Conservation (phyloP, 1,140 invertebrate species). For the Caerostris extrusa region DNA sequence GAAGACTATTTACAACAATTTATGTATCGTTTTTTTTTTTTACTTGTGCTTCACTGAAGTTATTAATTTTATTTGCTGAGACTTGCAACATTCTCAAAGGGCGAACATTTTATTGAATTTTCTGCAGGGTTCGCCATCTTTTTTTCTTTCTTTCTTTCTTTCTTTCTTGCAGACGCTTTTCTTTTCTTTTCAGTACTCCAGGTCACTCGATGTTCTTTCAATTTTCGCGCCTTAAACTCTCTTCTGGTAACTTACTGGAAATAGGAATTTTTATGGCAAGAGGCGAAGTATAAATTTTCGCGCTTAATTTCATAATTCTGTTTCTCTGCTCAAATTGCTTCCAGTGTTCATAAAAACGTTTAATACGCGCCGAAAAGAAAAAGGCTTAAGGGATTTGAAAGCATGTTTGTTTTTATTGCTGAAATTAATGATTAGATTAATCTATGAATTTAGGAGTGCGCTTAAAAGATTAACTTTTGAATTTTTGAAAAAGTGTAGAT, state of each 20-base stretch:
- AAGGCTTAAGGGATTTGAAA: not conserved
- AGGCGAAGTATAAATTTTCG: not conserved
- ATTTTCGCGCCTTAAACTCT: not conserved
- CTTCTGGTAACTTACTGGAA: not conserved
- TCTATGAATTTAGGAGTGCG: not conserved
- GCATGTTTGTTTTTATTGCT: not conserved
- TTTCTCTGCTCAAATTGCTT: not conserved
- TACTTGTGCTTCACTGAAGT: not conserved
- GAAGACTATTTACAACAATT: too few relatives aligned
- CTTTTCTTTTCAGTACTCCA: too few relatives aligned
- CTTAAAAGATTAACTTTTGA: not conserved
- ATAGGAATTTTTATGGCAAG: constrained; percentile 6
- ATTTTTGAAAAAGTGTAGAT: not conserved
- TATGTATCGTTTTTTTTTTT: too few relatives aligned
- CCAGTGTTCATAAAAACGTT: not conserved
- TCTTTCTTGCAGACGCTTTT: not conserved
- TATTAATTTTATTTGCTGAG: too few relatives aligned
- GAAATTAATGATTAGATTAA: not conserved
- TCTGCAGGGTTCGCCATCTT: too few relatives aligned
- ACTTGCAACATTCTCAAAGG: too few relatives aligned
- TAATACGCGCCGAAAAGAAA: not conserved
- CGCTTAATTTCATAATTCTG: not conserved
- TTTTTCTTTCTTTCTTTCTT: not conserved
- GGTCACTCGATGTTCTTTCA: not conserved
- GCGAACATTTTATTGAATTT: constrained; percentile 9